Evolutionary conservation across 2,113 vertebrate species (phyloP).

Genomic region (Hemicordylus capensis): DNA sequence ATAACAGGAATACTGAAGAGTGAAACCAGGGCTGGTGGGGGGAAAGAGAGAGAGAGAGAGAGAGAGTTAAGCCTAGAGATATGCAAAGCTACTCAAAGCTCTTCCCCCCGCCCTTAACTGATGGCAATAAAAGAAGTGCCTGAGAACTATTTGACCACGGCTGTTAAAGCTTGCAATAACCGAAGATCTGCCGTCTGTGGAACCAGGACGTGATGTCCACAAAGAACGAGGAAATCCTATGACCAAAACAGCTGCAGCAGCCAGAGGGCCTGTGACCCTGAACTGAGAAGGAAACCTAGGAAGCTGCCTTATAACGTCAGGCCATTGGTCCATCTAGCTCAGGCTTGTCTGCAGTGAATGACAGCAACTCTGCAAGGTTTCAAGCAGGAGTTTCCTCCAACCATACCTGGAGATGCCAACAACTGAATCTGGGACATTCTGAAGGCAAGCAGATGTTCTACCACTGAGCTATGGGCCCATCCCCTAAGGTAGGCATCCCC

Average conservation of each 20-base stretch:
- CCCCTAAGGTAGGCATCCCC: too few relatives aligned
- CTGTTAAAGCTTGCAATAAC: neutral
- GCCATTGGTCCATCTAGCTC: too few relatives aligned
- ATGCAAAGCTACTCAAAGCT: neutral
- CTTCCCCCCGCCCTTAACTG: neutral
- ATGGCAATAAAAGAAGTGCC: neutral
- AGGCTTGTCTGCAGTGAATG: too few relatives aligned
- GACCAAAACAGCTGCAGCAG: neutral
- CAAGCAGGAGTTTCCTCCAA: too few relatives aligned
- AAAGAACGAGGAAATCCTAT: neutral
- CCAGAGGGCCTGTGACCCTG: neutral
- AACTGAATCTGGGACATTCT: too few relatives aligned
- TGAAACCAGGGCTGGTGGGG: conserved; percentile 85
- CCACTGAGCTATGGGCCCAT: too few relatives aligned
- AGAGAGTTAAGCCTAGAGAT: neutral
- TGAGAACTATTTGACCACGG: neutral
- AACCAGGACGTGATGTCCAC: neutral
- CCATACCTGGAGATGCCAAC: too few relatives aligned
- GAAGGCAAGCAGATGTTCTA: too few relatives aligned
- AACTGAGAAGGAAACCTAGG: neutral
- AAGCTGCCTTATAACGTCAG: too few relatives aligned
- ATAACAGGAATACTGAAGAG: conserved; percentile 93
- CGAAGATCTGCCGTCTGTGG: neutral
- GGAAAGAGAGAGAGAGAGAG: conserved; percentile 23
- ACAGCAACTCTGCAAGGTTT: too few relatives aligned